These are phyloP conservation scores for Paragorgia papillata DNA, from an alignment of 92 coral and sea anemone species.

Conservation along the genomic window DNA sequence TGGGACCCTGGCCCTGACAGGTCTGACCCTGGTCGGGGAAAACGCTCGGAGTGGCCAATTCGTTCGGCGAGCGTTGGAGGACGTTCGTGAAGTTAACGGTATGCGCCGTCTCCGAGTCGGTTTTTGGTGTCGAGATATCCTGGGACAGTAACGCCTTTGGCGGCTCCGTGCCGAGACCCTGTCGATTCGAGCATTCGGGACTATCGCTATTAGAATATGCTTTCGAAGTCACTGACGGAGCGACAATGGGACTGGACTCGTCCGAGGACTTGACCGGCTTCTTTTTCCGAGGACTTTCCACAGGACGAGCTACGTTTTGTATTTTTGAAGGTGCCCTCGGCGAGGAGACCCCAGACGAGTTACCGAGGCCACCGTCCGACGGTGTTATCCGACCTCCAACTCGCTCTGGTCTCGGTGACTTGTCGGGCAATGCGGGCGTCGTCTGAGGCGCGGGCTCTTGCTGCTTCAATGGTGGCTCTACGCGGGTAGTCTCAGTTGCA, in stretches of 20 bases:
- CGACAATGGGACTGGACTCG: not conserved
- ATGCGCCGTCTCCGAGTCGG: not conserved
- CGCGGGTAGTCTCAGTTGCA: not conserved
- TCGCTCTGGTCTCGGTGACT: not conserved
- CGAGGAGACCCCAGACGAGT: not conserved
- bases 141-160: not conserved
- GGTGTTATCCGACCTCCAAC: no score
- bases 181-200: not conserved
- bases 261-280: conserved; percentile 1
- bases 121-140: not conserved
- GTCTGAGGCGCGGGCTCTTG: not conserved
- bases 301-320: not conserved
- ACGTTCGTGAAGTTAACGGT: not conserved
- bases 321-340: not conserved
- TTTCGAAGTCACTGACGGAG: not conserved
- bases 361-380: no score
- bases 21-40: not conserved
- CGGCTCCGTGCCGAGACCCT: not conserved
- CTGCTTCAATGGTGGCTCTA: not conserved
- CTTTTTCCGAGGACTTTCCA: not conserved
- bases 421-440: not conserved
- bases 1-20: not conserved
- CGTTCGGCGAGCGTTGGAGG: not conserved
- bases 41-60: not conserved
- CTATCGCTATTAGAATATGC: not conserved